A percentile compares a stretch with the other conserved stretches of the same genome.
phyloP scores from a whole-genome alignment of 2,888 invertebrate genomes.

The Lomographa bimaculata region DNA sequence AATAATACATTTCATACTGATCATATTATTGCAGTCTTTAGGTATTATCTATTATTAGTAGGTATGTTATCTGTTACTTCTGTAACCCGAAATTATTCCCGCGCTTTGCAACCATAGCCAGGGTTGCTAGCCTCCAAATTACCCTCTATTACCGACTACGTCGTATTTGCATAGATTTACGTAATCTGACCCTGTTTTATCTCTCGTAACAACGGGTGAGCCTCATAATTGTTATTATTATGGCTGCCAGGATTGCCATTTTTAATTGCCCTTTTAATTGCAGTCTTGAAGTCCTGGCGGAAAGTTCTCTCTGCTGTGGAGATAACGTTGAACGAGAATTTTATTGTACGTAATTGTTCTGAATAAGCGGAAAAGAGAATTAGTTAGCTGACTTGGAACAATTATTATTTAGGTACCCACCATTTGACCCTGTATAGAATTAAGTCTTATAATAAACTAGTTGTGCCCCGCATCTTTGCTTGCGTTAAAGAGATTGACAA shows the following conservation, averaged over 20 bases:
- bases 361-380: conserved; percentile 5
- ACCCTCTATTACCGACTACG: conserved; percentile 42
- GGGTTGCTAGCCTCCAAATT: conserved; percentile 43
- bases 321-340: conserved; percentile 7
- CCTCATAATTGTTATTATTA: conserved; percentile 56
- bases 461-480: no score
- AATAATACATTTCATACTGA: no score
- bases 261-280: conserved; percentile 56
- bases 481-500: no score
- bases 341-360: conserved; percentile 4
- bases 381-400: background rate
- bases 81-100: background rate
- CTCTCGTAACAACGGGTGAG: conserved; percentile 39
- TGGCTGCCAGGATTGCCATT: conserved; percentile 43
- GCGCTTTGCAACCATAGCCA: background rate
- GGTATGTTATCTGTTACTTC: no score
- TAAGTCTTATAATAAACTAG: no score
- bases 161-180: conserved; percentile 61
- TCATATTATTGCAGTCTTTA: no score
- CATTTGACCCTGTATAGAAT: no score
- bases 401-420: no score
- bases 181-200: conserved; percentile 58
- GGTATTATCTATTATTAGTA: no score
- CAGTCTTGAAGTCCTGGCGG: conserved; percentile 32
- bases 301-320: conserved; percentile 23